A percentile compares a stretch with the other conserved stretches of the same genome.
Evolutionary conservation across 1,140 invertebrate species (phyloP).

Genomic region (Habropoda laboriosa): DNA sequence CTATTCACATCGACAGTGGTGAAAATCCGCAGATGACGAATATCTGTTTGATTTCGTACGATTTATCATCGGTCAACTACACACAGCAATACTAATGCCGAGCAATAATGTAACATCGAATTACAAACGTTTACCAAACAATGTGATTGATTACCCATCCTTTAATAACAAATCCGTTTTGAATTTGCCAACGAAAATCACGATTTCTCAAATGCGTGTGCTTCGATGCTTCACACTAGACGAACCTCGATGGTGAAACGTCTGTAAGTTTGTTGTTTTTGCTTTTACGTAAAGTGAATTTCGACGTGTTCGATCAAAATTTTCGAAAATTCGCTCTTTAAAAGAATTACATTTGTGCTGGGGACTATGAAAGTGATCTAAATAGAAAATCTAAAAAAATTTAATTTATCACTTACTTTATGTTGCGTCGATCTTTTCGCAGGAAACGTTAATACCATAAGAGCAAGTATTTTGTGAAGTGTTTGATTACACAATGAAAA

Average conservation of each 20-base stretch:
- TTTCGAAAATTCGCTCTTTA: too few species aligned
- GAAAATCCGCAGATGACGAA: conserved; percentile 38
- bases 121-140: conserved; percentile 39
- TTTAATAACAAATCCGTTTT: conserved; percentile 40
- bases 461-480: too few species aligned
- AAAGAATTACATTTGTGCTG: too few species aligned
- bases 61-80: conserved; percentile 43
- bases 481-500: too few species aligned
- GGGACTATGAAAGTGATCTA: too few species aligned
- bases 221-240: not conserved
- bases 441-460: too few species aligned
- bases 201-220: not conserved
- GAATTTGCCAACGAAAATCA: conserved; percentile 4
- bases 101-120: conserved; percentile 25
- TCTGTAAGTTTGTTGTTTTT: not conserved
- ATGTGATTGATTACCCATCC: conserved; percentile 30
- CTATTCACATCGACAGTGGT: not conserved
- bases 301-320: too few species aligned
- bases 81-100: conserved; percentile 20
- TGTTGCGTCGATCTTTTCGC: too few species aligned
- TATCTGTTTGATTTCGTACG: conserved; percentile 44
- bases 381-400: too few species aligned
- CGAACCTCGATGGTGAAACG: not conserved
- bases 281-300: not conserved
- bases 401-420: too few species aligned